Evolutionary conservation across 2,113 vertebrate genomes (phyloP), one percentile per base, ranked within the genome.

Genomic region (Nematolebias whitei): DNA sequence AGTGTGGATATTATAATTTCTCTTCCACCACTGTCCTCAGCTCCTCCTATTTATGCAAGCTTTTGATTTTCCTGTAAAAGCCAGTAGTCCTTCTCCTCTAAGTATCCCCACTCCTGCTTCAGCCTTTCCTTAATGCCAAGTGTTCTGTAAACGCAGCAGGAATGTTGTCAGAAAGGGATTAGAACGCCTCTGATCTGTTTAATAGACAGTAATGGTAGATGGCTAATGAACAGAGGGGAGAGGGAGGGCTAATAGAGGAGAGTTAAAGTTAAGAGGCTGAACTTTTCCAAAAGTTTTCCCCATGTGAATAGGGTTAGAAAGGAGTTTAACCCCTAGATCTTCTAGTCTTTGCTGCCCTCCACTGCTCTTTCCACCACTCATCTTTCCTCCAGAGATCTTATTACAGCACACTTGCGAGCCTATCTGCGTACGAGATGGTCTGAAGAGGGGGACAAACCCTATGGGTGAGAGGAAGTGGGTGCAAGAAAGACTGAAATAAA

Each of bases 301-400:
- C 10, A 63, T 78, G 38, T 35, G 45, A 71, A 67, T 53, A 29
- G 15, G 78, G 78, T 83, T 76, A 76, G 58, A 60, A 32, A 74
- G 71, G 62, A 74, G 69, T 74, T 75, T 74, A 63, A 73, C 71
- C 54, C 65, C 59, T 24, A 18, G 49, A 19, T 50, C 51, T 62
- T 26, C 67, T 69, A 44, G 49, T 12, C 58, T 48, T 39, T 52
- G 6, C 45, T 44, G 40, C 66, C 51, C 53, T 56, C 53, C 1
- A 18, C 68, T 43, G n/a, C 64, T 74, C 57, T 71, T 71, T 63
- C 63, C 16, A 9, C 53, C 69, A 60, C 71, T 70, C 43, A 48
- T 39, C 62, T 63, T 49, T 75, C 70, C 89, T 89, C 89, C 52
- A 44, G 89, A 87, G 89, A 90, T 56, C 89, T 93, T 82, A 92